These are phyloP conservation scores for Hirudo medicinalis DNA, from an alignment of 1,140 invertebrate genomes.

Conservation along the genomic window DNA sequence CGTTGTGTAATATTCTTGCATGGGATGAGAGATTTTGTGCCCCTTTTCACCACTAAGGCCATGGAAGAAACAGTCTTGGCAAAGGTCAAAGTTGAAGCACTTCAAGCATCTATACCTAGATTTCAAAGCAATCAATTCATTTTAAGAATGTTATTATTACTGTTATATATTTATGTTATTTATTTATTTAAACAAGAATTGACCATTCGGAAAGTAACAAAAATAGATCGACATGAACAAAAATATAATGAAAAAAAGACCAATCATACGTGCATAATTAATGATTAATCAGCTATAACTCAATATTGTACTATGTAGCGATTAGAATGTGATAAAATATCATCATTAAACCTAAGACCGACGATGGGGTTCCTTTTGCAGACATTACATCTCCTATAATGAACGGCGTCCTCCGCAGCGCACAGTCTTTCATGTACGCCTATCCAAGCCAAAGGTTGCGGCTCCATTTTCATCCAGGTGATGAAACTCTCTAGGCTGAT, in stretches of 20 bases:
- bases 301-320: too few relatives aligned
- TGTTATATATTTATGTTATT: background rate
- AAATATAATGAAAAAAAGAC: too few relatives aligned
- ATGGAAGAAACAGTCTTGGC: slow-evolving; percentile 97
- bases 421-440: slow-evolving; percentile 88
- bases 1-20: slow-evolving; percentile 98
- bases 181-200: too few relatives aligned
- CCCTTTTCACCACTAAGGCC: slow-evolving; percentile 85
- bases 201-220: too few relatives aligned
- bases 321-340: background rate
- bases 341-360: slow-evolving; percentile 64
- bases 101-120: slow-evolving; percentile 86
- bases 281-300: too few relatives aligned
- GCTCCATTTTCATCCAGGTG: slow-evolving; percentile 86
- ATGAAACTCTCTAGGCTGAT: slow-evolving; percentile 60
- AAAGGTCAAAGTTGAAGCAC: slow-evolving; percentile 99
- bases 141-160: background rate
- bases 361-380: slow-evolving; percentile 97
- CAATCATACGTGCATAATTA: too few relatives aligned
- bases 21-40: slow-evolving; percentile 95
- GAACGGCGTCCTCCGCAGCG: slow-evolving; percentile 80
- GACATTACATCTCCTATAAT: slow-evolving; percentile 97
- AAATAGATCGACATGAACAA: too few relatives aligned
- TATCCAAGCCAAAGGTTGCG: slow-evolving; percentile 94
- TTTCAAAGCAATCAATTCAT: background rate